phyloP scores from a whole-genome alignment of 2,113 vertebrate genomes.

The Xyrauchen texanus region DNA sequence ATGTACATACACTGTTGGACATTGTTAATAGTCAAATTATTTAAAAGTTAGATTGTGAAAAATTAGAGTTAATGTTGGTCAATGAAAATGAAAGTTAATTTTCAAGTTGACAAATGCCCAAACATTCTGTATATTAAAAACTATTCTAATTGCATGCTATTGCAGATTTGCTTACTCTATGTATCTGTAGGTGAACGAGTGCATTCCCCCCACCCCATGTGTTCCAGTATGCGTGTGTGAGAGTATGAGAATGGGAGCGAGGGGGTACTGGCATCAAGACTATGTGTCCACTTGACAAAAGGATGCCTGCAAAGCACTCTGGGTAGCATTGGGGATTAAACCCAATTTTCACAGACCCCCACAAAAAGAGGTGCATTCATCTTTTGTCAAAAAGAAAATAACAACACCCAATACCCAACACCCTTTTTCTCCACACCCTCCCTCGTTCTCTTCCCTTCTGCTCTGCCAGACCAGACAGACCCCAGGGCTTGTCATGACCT shows the following conservation, averaged over 20 bases:
- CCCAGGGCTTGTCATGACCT: slow-evolving; percentile 47
- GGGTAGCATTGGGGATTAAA: slow-evolving; percentile 42
- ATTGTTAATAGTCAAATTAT: too few relatives aligned
- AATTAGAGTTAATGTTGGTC: too few relatives aligned
- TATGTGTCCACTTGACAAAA: slow-evolving; percentile 38
- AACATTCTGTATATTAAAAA: neutral
- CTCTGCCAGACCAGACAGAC: slow-evolving; percentile 43
- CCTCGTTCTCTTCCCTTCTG: slow-evolving; percentile 25
- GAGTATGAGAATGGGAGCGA: slow-evolving; percentile 29
- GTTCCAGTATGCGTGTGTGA: slow-evolving; percentile 12
- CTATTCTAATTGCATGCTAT: neutral
- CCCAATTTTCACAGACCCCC: slow-evolving; percentile 32
- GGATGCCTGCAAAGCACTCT: slow-evolving; percentile 41
- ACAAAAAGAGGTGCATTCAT: slow-evolving; percentile 38
- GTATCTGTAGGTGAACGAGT: neutral
- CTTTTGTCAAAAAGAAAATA: slow-evolving; percentile 18
- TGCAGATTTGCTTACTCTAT: neutral
- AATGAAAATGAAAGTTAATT: too few relatives aligned
- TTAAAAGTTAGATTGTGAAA: too few relatives aligned
- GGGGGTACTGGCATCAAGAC: slow-evolving; percentile 31
- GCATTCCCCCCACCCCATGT: slow-evolving; percentile 17
- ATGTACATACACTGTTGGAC: too few relatives aligned
- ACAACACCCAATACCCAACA: slow-evolving; percentile 14
- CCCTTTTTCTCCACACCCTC: neutral
- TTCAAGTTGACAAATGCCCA: too few relatives aligned